Evolutionary conservation across 37 sponge, comb jelly and placozoan genomes (phyloP).

Genomic region (Haliclona indistincta): DNA sequence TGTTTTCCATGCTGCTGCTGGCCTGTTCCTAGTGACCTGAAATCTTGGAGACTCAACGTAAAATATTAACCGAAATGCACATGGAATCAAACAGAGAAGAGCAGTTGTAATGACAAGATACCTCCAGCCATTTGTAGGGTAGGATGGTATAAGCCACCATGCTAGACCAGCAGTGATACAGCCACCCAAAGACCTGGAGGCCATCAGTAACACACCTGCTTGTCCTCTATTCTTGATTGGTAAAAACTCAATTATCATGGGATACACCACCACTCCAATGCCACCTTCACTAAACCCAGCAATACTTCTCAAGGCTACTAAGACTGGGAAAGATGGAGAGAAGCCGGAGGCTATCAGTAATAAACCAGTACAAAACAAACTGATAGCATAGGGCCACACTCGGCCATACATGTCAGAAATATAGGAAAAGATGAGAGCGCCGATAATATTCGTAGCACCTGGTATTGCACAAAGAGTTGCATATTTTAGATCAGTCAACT

Average conservation of each 20-base stretch:
- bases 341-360: constrained; percentile 50
- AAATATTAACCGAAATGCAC: neutral
- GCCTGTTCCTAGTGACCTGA: neutral
- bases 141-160: constrained; percentile 65
- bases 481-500: constrained; percentile 18
- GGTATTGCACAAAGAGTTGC: constrained; percentile 32
- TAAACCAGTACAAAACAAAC: constrained; percentile 1
- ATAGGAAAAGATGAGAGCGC: constrained; percentile 3
- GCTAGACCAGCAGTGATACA: constrained; percentile 45
- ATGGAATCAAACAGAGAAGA: neutral
- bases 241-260: constrained; percentile 41
- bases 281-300: constrained; percentile 28
- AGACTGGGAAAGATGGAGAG: constrained; percentile 20
- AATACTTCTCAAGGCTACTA: constrained; percentile 16
- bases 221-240: constrained; percentile 45
- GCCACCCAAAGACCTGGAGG: constrained; percentile 20
- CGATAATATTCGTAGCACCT: constrained; percentile 29
- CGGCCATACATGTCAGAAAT: constrained; percentile 37
- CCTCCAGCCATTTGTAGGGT: neutral
- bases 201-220: neutral
- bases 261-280: neutral
- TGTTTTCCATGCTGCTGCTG: neutral
- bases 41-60: neutral
- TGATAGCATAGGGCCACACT: constrained; percentile 45
- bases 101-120: neutral